Evolutionary conservation across 2,113 vertebrate species (phyloP), one percentile per base, ranked within the genome.

Genomic region (Theristicus caerulescens): DNA sequence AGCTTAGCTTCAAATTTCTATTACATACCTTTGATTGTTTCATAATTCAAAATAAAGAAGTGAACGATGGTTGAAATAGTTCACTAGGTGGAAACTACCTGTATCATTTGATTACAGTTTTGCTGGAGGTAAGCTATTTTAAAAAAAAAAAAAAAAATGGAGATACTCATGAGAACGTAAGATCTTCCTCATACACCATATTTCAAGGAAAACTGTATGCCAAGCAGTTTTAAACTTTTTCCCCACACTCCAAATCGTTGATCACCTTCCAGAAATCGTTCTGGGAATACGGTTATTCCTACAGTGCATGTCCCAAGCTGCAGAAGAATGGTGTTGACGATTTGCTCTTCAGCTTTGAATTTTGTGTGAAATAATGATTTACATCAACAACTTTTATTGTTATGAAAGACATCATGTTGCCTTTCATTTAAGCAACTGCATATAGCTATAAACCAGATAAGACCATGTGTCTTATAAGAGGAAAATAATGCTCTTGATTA

Each of bases 321-420:
- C 40, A 93, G 59, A 79, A 86, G 54, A 84, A 65, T 82, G 9
- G 3, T 86, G 22, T 49, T 78, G 22, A 36, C 83, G 21, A n/a
- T 87, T 77, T 89, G 19, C 16, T 62, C 4, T 94, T 96, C 27
- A 19, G 64, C n/a, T 67, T 46, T 74, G 57, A 86, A 85, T 93
- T 91, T 88, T 22, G 34, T 46, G 19, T 54, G 21, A 81, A 72
- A 57, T 66, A 66, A 49, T 69, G 46, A 82, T 71, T 76, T 67
- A 27, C 69, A 58, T 87, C 29, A 71, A 52, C 31, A 81, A 38
- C 25, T 55, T 61, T 16, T 66, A 13, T 52, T 82, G 19, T 58
- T 62, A 16, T 27, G 10, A 64, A 74, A 58, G 61, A 55, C 17
- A 47, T 32, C 0, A 0, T 74, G 49, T 40, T 89, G 47, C 69